Base-by-base conservation (phyloP, 2,888 invertebrate species). In the Amiota communis region DNA sequence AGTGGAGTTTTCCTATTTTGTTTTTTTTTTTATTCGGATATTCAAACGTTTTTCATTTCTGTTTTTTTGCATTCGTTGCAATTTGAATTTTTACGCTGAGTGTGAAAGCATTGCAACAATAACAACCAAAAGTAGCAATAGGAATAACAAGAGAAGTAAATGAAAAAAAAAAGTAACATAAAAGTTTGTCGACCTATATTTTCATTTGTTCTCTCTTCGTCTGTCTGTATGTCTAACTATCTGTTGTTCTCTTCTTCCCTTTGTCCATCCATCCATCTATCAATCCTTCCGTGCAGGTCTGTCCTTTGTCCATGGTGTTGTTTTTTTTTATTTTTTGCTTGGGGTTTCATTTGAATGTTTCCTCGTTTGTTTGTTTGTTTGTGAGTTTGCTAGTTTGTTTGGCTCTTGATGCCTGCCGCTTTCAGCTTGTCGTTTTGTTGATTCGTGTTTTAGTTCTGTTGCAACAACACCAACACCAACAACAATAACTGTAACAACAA, bases 121-220 rank as follows among this genome's bases (percentile, higher is more conserved):
- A 59, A 11, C 59, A 59, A 59, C 53, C 12, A 17, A 10, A 15
- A 67, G 47, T 47, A 63, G 53, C 10, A 67, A 67, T 47, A 63
- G 53, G 70, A 70, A 36, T 23, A 71, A 20, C 72, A 64, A n/a
- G 67, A 69, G 23, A 74, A 82, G 70, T 78, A 80, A 74, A 20
- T 47, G 15, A n/a, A 11, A n/a, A n/a, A 36, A 64, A 63, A 70
- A 70, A 61, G 67, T 65, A 61, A 51, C 84, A 77, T 81, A 79
- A 84, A 83, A 85, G 82, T 84, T 85, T 82, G 85, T 80, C 84
- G 85, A 85, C 85, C 85, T 83, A 86, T 79, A 85, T 85, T 69
- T 71, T 53, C 63, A 63, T 63, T 63, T 63, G 63, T 63, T 63
- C 63, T 36, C 51, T 73, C 49, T 70, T 48, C 51, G 48, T 69